Base-by-base conservation (phyloP, 2,797 vertebrate species). In the Sebastes taczanowskii region DNA sequence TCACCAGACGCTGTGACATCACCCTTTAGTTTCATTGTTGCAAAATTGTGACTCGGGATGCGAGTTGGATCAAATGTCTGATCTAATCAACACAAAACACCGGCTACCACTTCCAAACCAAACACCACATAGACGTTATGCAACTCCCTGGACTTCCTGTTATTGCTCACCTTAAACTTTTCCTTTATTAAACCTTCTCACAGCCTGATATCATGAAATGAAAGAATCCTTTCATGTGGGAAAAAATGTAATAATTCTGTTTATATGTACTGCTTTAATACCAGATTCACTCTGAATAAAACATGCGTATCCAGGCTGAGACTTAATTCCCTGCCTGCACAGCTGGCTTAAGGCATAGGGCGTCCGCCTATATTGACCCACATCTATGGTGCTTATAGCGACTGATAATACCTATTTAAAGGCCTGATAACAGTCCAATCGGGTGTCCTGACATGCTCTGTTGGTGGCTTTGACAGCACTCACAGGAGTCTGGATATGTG, bases 1-100 rank as follows among this genome's bases (percentile, higher is more conserved):
- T 79, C 72, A 60, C 30, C 58, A 18, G 78, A 74, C 71, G 3
- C 1, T 11, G 42, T 82, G 85, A 91, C 78, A 62, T 90, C 78
- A 86, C 60, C 65, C 22, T 25, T 16, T 29, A 60, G 75, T 84
- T 78, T 72, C 20, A 4, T 29, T 80, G 59, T 66, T 74, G 69
- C 83, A 66, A 70, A 85, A 70, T 11, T 67, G 35, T 84, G 86
- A 90, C 72, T 88, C 56, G 42, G 13, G 27, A 77, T 71, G 76
- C 20, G 3, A 78, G 79, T 65, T 74, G 62, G 49, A 77, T 86
- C 73, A 85, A 66, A 68, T 30, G 63, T 73, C 71, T 20, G 23
- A 73, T 69, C 74, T 34, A 27, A 62, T 59, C 78, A 76, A 77
- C 76, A 81, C 52, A 78, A 78, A 25, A 56, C 63, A 60, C 22